Percentiles rank a stretch among this genome's conserved stretches.
phyloP scores from a whole-genome alignment of 2,888 invertebrate genomes.

The Dascillus cervinus region DNA sequence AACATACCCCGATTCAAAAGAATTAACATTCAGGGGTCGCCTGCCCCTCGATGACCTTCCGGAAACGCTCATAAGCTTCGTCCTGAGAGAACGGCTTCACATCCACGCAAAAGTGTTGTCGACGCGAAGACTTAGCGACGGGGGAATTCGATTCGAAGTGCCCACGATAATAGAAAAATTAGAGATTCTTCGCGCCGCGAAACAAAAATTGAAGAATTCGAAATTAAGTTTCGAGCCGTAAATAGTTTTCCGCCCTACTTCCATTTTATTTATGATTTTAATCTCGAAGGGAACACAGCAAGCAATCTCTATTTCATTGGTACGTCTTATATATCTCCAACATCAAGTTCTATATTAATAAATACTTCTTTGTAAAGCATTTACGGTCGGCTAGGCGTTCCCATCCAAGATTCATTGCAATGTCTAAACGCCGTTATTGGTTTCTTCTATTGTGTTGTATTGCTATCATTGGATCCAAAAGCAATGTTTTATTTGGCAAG shows the following conservation, averaged over 20 bases:
- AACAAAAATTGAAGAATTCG: slow-evolving; percentile 19
- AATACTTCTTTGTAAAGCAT: slow-evolving; percentile 30
- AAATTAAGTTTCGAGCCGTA: not conserved
- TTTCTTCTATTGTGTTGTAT: slow-evolving; percentile 26
- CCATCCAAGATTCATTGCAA: slow-evolving; percentile 39
- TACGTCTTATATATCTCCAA: slow-evolving; percentile 23
- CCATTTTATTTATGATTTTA: no score
- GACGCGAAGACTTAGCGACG: slow-evolving; percentile 19
- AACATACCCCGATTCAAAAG: not conserved
- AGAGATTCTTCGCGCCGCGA: slow-evolving; percentile 21
- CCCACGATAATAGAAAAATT: slow-evolving; percentile 24
- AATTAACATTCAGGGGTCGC: not conserved
- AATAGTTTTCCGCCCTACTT: not conserved
- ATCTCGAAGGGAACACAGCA: no score
- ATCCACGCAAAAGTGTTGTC: slow-evolving; percentile 16
- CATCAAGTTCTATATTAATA: slow-evolving; percentile 30
- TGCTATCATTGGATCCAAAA: slow-evolving; percentile 17
- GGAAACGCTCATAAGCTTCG: slow-evolving; percentile 11
- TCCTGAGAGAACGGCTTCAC: slow-evolving; percentile 23
- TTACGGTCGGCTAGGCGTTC: slow-evolving; percentile 28
- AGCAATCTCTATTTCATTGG: slow-evolving; percentile 20
- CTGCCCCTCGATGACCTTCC: not conserved
- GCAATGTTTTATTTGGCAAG: slow-evolving; percentile 20
- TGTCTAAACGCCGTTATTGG: slow-evolving; percentile 29
- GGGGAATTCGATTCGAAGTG: slow-evolving; percentile 25